These are phyloP conservation scores for Centroberyx gerrardi DNA, from an alignment of 2,797 vertebrate species.

Conservation along the genomic window DNA sequence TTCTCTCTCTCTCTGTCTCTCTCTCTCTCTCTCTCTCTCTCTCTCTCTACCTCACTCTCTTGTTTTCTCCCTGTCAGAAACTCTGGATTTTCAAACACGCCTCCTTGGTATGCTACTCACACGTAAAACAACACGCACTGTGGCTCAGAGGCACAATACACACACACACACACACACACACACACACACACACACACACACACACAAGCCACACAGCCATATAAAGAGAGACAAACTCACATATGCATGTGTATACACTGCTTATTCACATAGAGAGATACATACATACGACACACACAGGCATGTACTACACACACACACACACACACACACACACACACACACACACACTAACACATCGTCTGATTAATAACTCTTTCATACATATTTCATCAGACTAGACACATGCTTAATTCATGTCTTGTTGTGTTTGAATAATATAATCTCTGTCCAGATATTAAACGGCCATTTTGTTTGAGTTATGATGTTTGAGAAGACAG, in stretches of 20 bases:
- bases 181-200: neutral
- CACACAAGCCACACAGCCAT: too few species aligned
- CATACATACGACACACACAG: slow-evolving; percentile 14
- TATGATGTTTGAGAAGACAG: neutral
- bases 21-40: neutral
- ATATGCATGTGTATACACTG: too few species aligned
- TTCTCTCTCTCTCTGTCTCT: neutral
- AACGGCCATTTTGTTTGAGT: neutral
- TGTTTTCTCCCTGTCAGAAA: slow-evolving; percentile 21
- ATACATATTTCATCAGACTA: neutral
- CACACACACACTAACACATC: neutral
- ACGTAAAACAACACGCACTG: slow-evolving; percentile 10
- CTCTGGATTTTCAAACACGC: slow-evolving; percentile 19
- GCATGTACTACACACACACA: slow-evolving; percentile 3
- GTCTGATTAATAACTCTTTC: neutral
- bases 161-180: neutral
- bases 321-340: slow-evolving; percentile 6
- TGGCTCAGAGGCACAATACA: neutral
- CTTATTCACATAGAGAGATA: neutral
- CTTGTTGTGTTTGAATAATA: neutral
- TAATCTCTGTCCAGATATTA: neutral
- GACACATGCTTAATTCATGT: neutral
- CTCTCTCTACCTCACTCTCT: neutral
- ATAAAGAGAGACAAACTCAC: too few species aligned
- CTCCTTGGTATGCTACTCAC: slow-evolving; percentile 27